Evolutionary conservation across 2,113 vertebrate species (phyloP).

Genomic region (Taurulus bubalis): DNA sequence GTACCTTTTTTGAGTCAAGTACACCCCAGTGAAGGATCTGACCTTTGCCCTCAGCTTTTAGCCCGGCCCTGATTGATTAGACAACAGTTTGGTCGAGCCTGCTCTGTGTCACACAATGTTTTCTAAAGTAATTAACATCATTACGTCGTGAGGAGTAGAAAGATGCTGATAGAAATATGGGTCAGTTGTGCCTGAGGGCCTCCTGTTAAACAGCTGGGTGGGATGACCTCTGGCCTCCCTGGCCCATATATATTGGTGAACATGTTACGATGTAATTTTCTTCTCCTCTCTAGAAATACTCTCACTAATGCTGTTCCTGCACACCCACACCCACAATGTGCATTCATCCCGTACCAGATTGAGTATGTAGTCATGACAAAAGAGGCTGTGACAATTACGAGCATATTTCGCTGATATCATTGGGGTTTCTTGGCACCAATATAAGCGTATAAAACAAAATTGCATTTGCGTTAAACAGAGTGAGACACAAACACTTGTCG

Average conservation of each 20-base stretch:
- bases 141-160: background rate
- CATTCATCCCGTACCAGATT: background rate
- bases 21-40: background rate
- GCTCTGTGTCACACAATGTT: slow-evolving; percentile 14
- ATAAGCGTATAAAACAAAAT: background rate
- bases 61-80: slow-evolving; percentile 24
- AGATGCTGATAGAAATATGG: slow-evolving; percentile 13
- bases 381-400: background rate
- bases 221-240: slow-evolving; percentile 51
- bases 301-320: slow-evolving; percentile 11
- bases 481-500: background rate
- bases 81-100: slow-evolving; percentile 15
- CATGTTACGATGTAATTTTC: slow-evolving; percentile 35
- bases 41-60: slow-evolving; percentile 1
- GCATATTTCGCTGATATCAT: slow-evolving; percentile 3
- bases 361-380: background rate
- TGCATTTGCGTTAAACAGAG: background rate
- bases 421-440: background rate
- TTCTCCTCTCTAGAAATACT: slow-evolving; percentile 12
- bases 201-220: slow-evolving; percentile 52
- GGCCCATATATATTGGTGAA: slow-evolving; percentile 28
- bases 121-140: slow-evolving; percentile 21
- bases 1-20: background rate
- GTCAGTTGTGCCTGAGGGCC: slow-evolving; percentile 31
- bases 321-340: slow-evolving; percentile 20